Percentiles rank a stretch among this genome's conserved stretches.
Conservation (phyloP, 2,888 invertebrate genomes). For the Ptychoptera contaminata region DNA sequence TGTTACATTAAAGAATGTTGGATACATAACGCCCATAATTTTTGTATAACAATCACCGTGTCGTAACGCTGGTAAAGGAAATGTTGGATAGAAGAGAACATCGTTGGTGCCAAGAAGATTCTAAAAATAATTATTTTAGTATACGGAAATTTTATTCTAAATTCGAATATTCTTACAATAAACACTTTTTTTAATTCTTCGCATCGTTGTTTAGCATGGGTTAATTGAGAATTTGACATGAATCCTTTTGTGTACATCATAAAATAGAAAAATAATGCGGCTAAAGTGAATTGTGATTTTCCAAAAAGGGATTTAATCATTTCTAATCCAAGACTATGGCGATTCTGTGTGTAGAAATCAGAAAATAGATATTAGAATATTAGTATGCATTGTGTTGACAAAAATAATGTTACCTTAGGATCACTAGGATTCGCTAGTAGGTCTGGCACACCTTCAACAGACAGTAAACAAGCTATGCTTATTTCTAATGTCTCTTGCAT, state of each 20-base stretch:
- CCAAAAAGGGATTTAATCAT: constrained; percentile 23
- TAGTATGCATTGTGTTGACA: too few species aligned
- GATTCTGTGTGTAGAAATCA: constrained; percentile 24
- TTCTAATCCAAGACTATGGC: constrained; percentile 20
- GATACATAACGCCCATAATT: constrained; percentile 42
- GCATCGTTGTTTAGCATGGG: too few species aligned
- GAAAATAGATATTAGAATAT: background rate
- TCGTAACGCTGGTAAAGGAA: constrained; percentile 43
- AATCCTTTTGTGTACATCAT: constrained; percentile 29
- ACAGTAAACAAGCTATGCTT: constrained; percentile 33
- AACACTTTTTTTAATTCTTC: too few species aligned
- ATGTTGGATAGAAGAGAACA: constrained; percentile 57
- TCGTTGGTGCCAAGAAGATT: constrained; percentile 50
- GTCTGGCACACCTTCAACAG: constrained; percentile 38
- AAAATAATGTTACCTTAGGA: constrained; percentile 15
- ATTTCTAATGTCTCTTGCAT: constrained; percentile 37
- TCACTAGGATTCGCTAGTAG: constrained; percentile 34
- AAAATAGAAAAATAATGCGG: constrained; percentile 33
- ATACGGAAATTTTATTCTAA: background rate
- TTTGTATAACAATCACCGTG: constrained; percentile 46
- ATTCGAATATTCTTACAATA: too few species aligned
- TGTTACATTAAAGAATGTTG: constrained; percentile 56
- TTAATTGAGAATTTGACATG: constrained; percentile 20
- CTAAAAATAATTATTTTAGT: constrained; percentile 20
- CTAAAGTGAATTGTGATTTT: constrained; percentile 31